phyloP scores from a whole-genome alignment of 2,888 invertebrate species.

The Lathronympha strigana region DNA sequence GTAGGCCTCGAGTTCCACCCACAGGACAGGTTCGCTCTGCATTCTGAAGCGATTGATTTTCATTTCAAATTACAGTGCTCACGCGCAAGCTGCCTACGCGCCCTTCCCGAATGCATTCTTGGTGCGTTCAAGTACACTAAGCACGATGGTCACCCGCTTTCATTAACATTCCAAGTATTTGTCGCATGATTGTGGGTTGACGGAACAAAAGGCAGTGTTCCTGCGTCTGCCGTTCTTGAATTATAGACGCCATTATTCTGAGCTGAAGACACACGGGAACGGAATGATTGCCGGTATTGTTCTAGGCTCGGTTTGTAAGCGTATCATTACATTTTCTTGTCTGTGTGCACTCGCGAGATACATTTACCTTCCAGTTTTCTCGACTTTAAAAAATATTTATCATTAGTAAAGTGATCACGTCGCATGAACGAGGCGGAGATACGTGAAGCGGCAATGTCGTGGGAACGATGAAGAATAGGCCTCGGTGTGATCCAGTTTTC shows the following conservation, averaged over 20 bases:
- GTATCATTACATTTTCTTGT: conserved; percentile 27
- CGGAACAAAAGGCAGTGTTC: conserved; percentile 44
- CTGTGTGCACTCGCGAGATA: conserved; percentile 22
- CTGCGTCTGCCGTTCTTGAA: conserved; percentile 41
- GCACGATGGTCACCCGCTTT: conserved; percentile 59
- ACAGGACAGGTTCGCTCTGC: conserved; percentile 72
- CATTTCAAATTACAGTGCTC: conserved; percentile 75
- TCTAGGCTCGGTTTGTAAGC: conserved; percentile 33
- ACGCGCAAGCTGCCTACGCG: conserved; percentile 64
- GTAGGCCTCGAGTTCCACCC: conserved; percentile 70
- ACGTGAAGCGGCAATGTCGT: conserved; percentile 71
- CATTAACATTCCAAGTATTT: conserved; percentile 55
- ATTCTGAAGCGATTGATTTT: conserved; percentile 76
- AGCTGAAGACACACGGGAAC: conserved; percentile 45
- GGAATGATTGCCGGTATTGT: conserved; percentile 48
- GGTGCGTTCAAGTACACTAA: conserved; percentile 63
- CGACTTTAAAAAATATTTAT: conserved; percentile 66
- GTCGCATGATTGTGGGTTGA: conserved; percentile 45
- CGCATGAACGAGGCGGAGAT: conserved; percentile 65
- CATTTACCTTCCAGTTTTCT: conserved; percentile 52
- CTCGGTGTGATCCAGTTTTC: conserved; percentile 77
- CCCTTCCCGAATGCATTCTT: conserved; percentile 67
- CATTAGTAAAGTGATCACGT: conserved; percentile 75
- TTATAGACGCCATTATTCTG: conserved; percentile 42
- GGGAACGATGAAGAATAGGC: conserved; percentile 76